phyloP scores from a whole-genome alignment of 1,140 invertebrate genomes.

The Drosophila bifasciata region DNA sequence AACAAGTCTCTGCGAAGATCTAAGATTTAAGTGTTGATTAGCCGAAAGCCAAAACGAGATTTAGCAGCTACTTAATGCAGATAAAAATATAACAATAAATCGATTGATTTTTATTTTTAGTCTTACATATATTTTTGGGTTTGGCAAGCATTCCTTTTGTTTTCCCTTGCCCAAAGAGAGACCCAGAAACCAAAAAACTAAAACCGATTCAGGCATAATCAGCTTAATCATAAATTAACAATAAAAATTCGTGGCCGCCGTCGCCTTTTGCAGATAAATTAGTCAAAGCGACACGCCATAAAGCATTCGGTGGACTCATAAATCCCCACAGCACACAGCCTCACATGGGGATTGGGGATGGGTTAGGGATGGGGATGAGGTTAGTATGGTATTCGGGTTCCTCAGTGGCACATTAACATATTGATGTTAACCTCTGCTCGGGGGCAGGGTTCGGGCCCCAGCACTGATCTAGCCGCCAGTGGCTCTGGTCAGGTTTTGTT shows the following conservation, averaged over 20 bases:
- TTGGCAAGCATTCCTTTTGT: constrained; percentile 8
- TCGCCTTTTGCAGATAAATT: constrained; percentile 75
- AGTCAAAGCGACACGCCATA: constrained; percentile 83
- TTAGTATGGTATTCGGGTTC: too few relatives aligned
- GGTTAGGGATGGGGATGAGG: constrained; percentile 33
- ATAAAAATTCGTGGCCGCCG: constrained; percentile 68
- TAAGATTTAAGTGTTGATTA: too few relatives aligned
- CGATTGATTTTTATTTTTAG: not conserved
- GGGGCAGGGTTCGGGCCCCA: constrained; percentile 49
- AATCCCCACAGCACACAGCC: constrained; percentile 52
- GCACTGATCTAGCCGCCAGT: constrained; percentile 75
- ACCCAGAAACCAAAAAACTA: constrained; percentile 16
- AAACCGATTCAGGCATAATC: constrained; percentile 61
- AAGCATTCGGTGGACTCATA: constrained; percentile 82
- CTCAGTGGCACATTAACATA: constrained; percentile 83
- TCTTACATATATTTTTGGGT: constrained; percentile 25
- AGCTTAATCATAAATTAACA: constrained; percentile 79
- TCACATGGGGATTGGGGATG: constrained; percentile 51
- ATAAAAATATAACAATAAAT: too few relatives aligned
- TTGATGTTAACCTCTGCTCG: constrained; percentile 66
- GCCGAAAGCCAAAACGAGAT: too few relatives aligned
- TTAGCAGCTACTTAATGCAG: too few relatives aligned
- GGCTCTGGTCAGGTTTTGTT: constrained; percentile 36
- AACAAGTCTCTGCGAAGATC: too few relatives aligned
- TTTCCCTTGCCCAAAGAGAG: constrained; percentile 12